These are phyloP conservation scores for Catamblyrhynchus diadema DNA, from an alignment of 2,797 vertebrate species.

Conservation along the genomic window DNA sequence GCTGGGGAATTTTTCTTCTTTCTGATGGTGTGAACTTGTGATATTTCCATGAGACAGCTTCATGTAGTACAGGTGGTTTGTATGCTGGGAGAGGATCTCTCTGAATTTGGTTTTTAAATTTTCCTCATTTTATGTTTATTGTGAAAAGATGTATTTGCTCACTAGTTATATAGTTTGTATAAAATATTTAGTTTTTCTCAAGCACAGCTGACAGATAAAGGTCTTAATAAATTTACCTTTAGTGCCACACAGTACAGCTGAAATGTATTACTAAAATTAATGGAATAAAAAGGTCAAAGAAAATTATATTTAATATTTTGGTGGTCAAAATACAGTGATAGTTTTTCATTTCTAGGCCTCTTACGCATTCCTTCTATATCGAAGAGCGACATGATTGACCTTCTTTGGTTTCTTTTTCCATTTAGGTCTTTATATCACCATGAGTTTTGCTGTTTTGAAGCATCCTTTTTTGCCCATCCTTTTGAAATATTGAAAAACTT, in stretches of 20 bases:
- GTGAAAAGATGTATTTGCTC: not conserved
- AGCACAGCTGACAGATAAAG: not conserved
- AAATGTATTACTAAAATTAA: not conserved
- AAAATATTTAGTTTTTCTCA: constrained; percentile 1
- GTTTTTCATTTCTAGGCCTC: not conserved
- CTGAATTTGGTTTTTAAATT: not conserved
- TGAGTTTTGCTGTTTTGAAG: not conserved
- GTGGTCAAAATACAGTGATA: not conserved
- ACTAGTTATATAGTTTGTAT: not conserved
- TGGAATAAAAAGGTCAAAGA: not conserved
- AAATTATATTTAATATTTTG: not conserved
- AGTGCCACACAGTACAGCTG: not conserved
- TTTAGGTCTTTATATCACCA: not conserved
- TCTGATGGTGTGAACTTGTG: not conserved
- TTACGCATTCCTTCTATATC: not conserved
- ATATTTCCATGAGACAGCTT: not conserved
- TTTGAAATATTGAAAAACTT: not conserved
- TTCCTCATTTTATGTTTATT: not conserved
- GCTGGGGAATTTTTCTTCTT: not conserved
- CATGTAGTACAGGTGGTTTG: not conserved
- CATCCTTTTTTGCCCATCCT: not conserved
- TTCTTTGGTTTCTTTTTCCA: not conserved
- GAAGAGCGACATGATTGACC: not conserved
- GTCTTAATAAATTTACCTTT: not conserved
- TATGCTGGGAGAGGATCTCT: not conserved